Base-by-base conservation (phyloP, 2,797 vertebrate genomes). In the Ctenopoma kingsleyae region DNA sequence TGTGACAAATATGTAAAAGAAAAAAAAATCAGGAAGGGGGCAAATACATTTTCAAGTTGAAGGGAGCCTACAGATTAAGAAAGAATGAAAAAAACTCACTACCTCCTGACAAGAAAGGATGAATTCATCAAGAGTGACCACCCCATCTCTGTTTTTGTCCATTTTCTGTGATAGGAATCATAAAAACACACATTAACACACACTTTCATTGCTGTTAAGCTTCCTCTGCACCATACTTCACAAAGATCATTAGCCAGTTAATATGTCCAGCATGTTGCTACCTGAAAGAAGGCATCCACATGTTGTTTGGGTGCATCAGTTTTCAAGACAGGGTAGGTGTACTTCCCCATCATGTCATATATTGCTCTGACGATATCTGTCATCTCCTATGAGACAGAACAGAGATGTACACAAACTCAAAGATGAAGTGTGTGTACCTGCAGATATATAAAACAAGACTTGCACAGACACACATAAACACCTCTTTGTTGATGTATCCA, bases 261-360 rank as follows among this genome's bases (percentile, higher is more conserved):
- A 16, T 30, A 8, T 6, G 9, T 61, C 11, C 19, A 0, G 6
- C 27, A 17, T 41, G 49, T n/a, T 64, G 47, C 66, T 62, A 98
- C 98, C 96, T 97, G 97, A 89, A 99, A 99, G 90, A 99, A 99
- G 52, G 96, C 93, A 6, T 99, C 96, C 87, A 99, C 97, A 0
- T 99, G 98, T 76, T 97, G 97, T 76, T 95, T 96, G 22, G 96
- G 96, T 8, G 97, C 95, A 27, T 99, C 97, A 1, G 94, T 96
- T 89, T 95, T 99, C 80, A 99, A 93, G 52, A 94, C 96, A 0
- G 98, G 98, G 57, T 97, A 98, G 0, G 98, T 99, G 88, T 97
- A 99, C 67, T 98, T 97, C 32, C 98, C 98, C 98, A 99, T 99
- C 98, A 99, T 99, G 89, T 98, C 97, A 50, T 99, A 99, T 89